Evolutionary conservation across 2,113 vertebrate species (phyloP).

Genomic region (Alces alces): DNA sequence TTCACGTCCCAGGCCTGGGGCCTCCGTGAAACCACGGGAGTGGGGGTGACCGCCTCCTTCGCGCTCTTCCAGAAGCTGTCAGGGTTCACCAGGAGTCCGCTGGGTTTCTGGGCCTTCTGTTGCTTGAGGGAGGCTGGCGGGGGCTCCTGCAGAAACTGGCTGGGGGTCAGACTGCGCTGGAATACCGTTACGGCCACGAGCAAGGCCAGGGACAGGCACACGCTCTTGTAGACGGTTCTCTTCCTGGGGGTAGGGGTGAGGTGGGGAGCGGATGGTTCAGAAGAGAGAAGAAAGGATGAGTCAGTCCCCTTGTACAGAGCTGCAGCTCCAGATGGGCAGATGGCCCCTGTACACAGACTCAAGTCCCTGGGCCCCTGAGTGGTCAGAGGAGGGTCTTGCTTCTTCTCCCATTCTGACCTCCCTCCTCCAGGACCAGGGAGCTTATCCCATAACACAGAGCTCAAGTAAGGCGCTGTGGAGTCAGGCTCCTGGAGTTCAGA

Average conservation of each 20-base stretch:
- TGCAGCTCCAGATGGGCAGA: background rate
- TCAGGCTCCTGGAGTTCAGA: background rate
- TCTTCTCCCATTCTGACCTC: background rate
- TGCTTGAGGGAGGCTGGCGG: background rate
- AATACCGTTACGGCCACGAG: constrained; percentile 84
- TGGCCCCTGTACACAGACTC: background rate
- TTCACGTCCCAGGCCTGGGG: constrained; percentile 85
- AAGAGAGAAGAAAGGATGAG: background rate
- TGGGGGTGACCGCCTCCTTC: constrained; percentile 21
- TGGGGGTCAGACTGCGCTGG: constrained; percentile 83
- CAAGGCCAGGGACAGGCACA: constrained; percentile 85
- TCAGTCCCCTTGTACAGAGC: background rate
- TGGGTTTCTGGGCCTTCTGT: constrained; percentile 63
- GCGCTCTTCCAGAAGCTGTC: constrained; percentile 86
- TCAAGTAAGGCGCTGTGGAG: background rate
- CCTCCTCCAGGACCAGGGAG: background rate
- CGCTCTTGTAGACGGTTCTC: constrained; percentile 86
- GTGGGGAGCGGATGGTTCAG: background rate
- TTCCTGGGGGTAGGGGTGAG: constrained; percentile 76
- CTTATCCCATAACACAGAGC: background rate
- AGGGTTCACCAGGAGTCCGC: background rate
- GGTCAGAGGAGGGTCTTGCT: background rate
- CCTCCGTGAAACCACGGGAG: background rate
- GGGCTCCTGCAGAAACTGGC: constrained; percentile 79
- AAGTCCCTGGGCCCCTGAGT: background rate